phyloP scores from a whole-genome alignment of 2,888 invertebrate genomes.

The Ornithoptera priamus region DNA sequence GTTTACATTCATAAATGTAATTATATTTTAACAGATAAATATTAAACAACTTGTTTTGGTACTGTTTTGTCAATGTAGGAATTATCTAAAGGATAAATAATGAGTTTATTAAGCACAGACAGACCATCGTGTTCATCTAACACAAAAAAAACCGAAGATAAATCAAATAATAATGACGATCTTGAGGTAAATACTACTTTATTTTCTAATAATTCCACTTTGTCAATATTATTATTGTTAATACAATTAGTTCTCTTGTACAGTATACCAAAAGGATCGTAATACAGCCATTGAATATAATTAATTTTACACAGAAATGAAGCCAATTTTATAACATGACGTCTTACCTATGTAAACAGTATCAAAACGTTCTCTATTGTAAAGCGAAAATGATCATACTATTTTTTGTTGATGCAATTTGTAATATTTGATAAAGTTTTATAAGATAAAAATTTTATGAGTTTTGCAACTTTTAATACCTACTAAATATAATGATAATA shows the following conservation, averaged over 20 bases:
- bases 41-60: background rate
- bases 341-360: background rate
- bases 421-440: no score
- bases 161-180: constrained; percentile 55
- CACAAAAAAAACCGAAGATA: constrained; percentile 45
- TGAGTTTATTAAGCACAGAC: constrained; percentile 62
- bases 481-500: no score
- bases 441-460: no score
- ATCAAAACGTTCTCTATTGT: background rate
- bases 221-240: background rate
- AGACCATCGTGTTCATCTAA: constrained; percentile 47
- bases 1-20: background rate
- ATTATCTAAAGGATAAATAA: constrained; percentile 33
- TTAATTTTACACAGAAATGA: background rate
- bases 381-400: background rate
- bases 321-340: background rate
- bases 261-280: background rate
- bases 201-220: background rate
- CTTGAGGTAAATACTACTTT: constrained; percentile 54
- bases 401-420: no score
- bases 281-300: background rate
- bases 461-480: no score
- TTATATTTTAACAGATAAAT: background rate
- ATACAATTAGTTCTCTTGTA: background rate
- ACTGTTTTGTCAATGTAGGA: constrained; percentile 7